phyloP scores from a whole-genome alignment of 2,888 invertebrate genomes.

The Diarsia dahlii region DNA sequence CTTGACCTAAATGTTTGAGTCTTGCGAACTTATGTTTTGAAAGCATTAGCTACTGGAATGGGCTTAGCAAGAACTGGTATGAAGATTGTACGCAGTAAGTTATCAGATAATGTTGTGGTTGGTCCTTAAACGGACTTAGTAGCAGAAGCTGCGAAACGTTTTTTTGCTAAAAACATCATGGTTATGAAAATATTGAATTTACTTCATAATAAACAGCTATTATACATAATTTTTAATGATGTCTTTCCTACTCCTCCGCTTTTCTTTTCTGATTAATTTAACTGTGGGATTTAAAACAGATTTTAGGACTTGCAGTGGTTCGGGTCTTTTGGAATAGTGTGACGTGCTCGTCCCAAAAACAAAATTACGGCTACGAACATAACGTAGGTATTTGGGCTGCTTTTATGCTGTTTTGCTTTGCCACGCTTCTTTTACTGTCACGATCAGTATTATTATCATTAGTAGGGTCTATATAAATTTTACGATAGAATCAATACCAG shows the following conservation, averaged over 20 bases:
- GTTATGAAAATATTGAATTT: background rate
- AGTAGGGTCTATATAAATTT: slow-evolving; percentile 35
- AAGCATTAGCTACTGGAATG: slow-evolving; percentile 54
- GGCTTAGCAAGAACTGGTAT: slow-evolving; percentile 55
- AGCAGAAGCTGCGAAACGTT: background rate
- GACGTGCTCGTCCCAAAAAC: no score
- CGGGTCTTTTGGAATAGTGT: no score
- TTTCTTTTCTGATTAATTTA: no score
- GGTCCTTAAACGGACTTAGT: slow-evolving; percentile 23
- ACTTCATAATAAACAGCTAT: background rate
- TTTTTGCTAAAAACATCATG: background rate
- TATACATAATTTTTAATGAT: no score
- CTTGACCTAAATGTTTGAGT: slow-evolving; percentile 65
- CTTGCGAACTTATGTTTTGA: slow-evolving; percentile 63
- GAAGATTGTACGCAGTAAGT: slow-evolving; percentile 36
- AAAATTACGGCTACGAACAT: background rate
- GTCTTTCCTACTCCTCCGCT: no score
- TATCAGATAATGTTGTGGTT: slow-evolving; percentile 33
- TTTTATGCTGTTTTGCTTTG: no score
- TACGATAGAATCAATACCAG: slow-evolving; percentile 41
- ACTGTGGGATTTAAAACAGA: no score
- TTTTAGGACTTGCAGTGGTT: no score
- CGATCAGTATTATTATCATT: slow-evolving; percentile 1
- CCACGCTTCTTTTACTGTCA: no score
- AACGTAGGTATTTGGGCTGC: background rate